Base-by-base conservation (phyloP, 2,888 invertebrate genomes). In the Aphodius granarius region DNA sequence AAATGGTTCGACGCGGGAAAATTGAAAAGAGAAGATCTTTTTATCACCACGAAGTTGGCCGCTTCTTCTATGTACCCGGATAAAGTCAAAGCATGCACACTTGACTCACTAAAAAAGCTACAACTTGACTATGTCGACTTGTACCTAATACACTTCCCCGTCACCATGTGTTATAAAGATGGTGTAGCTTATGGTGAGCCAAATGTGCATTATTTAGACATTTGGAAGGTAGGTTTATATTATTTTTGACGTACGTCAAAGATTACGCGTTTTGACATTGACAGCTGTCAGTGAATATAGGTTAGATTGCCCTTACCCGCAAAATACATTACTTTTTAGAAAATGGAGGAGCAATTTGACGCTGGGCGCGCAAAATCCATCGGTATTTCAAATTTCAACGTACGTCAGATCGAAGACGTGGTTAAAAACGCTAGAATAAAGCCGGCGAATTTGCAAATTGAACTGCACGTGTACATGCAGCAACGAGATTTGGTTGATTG, bases 331-430 rank as follows among this genome's bases (percentile, higher is more conserved):
- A 13, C 15, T n/a, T 66, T 75, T 0, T 18, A 75, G 75, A 72
- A 72, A 66, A 73, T 76, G 76, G 73, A 76, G 18, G 76, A 73
- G 4, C 73, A 73, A 70, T 18, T 62, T n/a, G 73, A 64, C 16
- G 73, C 70, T 4, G 73, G 73, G 5, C 18, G 70, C 17, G 71
- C 76, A 0, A 73, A 71, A 16, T 13, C 22, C 13, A 94, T 97
- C 82, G 97, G 97, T 0, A 85, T 97, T 2, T 97, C 96, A 0
- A 97, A 97, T 85, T 92, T 95, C 84, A 96, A 93, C 85, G 88
- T 87, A 23, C 88, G 89, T 18, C 97, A 97, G 87, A 89, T 97
- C 75, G 87, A 89, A 72, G 89, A 92, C 73, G 86, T 97, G 74
- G 83, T 92, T 64, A 88, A 90, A 21, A 89, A 88, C 68, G 90